phyloP scores from a whole-genome alignment of 2,797 vertebrate genomes.

The Anas bahamensis region DNA sequence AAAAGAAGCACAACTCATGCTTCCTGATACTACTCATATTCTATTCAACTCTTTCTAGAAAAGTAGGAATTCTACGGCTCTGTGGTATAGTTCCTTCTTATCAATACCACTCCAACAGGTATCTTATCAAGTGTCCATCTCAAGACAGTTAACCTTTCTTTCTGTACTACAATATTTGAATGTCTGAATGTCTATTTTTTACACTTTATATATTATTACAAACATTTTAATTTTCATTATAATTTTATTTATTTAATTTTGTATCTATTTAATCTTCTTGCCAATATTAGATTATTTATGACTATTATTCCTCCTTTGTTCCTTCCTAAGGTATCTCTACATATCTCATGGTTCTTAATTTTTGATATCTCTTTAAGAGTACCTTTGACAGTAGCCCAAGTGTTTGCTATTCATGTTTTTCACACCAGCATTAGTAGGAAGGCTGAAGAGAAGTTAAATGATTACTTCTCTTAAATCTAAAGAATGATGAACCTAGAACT shows the following conservation, averaged over 20 bases:
- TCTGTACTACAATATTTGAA: background rate
- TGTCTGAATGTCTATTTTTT: background rate
- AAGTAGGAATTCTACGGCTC: background rate
- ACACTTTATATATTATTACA: background rate
- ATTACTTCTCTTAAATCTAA: background rate
- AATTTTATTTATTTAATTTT: background rate
- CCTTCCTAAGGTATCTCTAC: background rate
- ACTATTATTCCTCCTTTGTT: background rate
- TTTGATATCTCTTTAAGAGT: background rate
- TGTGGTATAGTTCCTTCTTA: background rate
- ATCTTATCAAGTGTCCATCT: background rate
- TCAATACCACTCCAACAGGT: background rate
- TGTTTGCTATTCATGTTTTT: background rate
- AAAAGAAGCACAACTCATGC: background rate
- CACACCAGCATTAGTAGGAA: background rate
- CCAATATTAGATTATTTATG: background rate
- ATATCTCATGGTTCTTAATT: background rate
- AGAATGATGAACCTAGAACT: background rate
- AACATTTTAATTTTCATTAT: background rate
- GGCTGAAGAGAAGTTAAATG: background rate
- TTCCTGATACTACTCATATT: background rate
- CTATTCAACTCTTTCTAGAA: background rate
- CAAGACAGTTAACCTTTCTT: background rate
- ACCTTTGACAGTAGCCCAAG: background rate
- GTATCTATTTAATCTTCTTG: background rate